A percentile compares a stretch with the other conserved stretches of the same genome.
These are phyloP conservation scores for Noctua janthina DNA, from an alignment of 2,888 invertebrate species.

Conservation along the genomic window DNA sequence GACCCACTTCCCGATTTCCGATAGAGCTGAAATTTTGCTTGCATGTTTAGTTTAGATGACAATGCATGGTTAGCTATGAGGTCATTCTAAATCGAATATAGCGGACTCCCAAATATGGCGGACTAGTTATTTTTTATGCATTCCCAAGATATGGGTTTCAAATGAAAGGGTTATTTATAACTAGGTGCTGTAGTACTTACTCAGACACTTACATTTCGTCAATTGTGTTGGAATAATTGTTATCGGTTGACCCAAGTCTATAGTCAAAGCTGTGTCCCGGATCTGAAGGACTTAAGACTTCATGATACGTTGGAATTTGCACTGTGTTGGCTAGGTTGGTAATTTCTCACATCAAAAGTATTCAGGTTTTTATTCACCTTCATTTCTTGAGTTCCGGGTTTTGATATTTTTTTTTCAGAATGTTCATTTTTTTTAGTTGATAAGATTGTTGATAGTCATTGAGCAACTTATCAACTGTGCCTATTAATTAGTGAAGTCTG, in stretches of 20 bases:
- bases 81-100: no score
- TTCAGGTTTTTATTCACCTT: background rate
- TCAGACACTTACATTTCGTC: background rate
- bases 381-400: background rate
- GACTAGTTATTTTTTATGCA: background rate
- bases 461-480: background rate
- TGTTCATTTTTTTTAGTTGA: conserved; percentile 1
- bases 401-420: background rate
- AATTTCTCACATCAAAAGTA: background rate
- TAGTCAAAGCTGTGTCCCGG: background rate
- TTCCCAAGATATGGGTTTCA: background rate
- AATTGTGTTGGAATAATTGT: background rate
- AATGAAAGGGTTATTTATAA: background rate
- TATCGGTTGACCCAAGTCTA: no score
- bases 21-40: no score
- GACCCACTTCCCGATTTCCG: no score
- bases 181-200: background rate
- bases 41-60: no score
- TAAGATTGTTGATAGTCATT: background rate
- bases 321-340: no score
- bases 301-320: background rate
- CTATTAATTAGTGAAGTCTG: background rate
- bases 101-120: no score
- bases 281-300: background rate
- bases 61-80: no score